Evolutionary conservation across 2,888 invertebrate genomes (phyloP).

Genomic region (Chloromyia formosa): DNA sequence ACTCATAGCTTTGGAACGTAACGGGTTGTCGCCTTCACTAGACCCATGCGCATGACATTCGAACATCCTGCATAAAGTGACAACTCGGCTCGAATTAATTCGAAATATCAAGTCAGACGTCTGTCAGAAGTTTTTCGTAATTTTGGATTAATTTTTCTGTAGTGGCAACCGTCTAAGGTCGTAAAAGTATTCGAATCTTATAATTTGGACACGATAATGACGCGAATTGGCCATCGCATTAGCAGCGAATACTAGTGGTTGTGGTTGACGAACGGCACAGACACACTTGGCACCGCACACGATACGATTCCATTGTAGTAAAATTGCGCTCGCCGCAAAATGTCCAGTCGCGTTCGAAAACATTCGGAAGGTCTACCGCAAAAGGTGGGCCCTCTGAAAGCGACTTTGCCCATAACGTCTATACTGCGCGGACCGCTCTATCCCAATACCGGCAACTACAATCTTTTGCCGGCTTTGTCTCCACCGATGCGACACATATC

Average conservation of each 20-base stretch:
- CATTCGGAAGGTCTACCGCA: conserved; percentile 67
- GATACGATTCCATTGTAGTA: not conserved
- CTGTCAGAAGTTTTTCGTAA: conserved; percentile 34
- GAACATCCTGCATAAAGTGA: conserved; percentile 25
- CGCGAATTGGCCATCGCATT: not conserved
- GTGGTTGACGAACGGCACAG: not conserved
- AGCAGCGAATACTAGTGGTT: not conserved
- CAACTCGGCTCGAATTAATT: conserved; percentile 32
- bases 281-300: not conserved
- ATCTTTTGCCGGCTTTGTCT: conserved; percentile 48
- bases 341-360: conserved; percentile 73
- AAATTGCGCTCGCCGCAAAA: conserved; percentile 53
- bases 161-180: not conserved
- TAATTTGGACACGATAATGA: conserved; percentile 13
- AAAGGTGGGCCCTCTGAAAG: conserved; percentile 76
- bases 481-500: conserved; percentile 73
- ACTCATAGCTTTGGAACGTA: no score
- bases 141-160: conserved; percentile 42
- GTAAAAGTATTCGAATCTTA: not conserved
- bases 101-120: conserved; percentile 29
- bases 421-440: conserved; percentile 67
- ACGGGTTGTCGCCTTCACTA: no score
- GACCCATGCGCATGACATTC: conserved; percentile 25
- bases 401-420: conserved; percentile 79
- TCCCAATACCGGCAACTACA: conserved; percentile 58